Conservation (phyloP, 2,888 invertebrate species). For the Eupithecia subfuscata region DNA sequence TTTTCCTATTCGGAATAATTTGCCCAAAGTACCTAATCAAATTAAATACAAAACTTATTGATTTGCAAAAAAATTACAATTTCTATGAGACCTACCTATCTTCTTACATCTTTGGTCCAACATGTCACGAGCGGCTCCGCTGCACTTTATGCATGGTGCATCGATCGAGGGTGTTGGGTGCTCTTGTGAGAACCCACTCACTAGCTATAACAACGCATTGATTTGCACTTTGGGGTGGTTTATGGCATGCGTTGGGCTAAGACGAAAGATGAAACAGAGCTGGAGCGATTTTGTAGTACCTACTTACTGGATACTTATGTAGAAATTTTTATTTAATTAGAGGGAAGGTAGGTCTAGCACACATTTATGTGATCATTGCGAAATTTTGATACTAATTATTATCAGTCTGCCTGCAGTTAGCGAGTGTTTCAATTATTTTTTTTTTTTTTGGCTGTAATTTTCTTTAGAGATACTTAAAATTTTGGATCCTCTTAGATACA, state of each 20-base stretch:
- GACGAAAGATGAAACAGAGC: neutral
- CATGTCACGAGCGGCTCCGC: conserved; percentile 1
- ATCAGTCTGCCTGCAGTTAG: too few relatives aligned
- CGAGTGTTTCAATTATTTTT: too few relatives aligned
- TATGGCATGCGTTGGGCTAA: neutral
- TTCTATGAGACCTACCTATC: neutral
- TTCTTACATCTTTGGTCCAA: neutral
- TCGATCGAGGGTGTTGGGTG: conserved; percentile 26
- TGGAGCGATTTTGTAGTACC: neutral
- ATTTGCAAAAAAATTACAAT: neutral
- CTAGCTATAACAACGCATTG: conserved; percentile 16
- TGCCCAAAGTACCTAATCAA: neutral
- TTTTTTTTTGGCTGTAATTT: too few relatives aligned
- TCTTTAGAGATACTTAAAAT: too few relatives aligned
- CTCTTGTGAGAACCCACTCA: conserved; percentile 8
- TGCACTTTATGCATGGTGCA: conserved; percentile 15
- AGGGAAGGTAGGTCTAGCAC: neutral
- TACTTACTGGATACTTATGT: neutral
- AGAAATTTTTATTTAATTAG: neutral
- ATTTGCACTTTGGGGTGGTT: conserved; percentile 20
- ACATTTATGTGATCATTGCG: too few relatives aligned
- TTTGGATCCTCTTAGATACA: too few relatives aligned
- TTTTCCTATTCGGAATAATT: neutral
- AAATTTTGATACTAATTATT: too few relatives aligned
- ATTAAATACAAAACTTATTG: neutral